A percentile compares a stretch with the other conserved stretches of the same genome.
These are phyloP conservation scores for Falco peregrinus DNA, from an alignment of 2,797 vertebrate genomes.

Conservation along the genomic window DNA sequence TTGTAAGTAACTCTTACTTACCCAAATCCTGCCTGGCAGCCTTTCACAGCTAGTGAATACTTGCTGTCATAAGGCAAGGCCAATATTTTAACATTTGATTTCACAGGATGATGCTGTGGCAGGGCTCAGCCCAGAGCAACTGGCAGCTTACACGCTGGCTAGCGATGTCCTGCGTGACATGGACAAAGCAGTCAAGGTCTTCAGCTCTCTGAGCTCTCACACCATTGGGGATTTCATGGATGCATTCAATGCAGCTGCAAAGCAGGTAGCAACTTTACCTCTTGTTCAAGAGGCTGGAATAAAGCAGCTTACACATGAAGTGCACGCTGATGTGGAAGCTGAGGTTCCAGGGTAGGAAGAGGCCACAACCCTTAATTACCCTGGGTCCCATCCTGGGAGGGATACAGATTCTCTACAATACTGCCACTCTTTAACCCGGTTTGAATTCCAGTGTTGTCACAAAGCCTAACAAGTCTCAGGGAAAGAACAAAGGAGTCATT, in stretches of 20 bases:
- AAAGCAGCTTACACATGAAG: background rate
- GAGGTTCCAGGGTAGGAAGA: background rate
- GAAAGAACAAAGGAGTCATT: background rate
- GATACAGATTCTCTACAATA: background rate
- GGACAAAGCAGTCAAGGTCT: conserved; percentile 6
- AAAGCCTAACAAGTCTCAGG: background rate
- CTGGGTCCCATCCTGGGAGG: background rate
- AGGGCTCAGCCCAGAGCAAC: background rate
- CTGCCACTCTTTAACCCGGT: background rate
- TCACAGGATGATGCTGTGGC: background rate
- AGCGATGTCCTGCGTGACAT: background rate
- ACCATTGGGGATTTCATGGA: conserved; percentile 32
- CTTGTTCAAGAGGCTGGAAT: background rate
- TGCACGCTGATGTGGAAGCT: background rate
- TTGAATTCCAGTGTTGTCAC: background rate
- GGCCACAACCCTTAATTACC: background rate
- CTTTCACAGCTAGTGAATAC: background rate
- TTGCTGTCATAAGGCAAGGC: background rate
- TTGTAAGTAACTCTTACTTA: background rate
- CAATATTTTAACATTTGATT: background rate
- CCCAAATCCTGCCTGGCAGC: too few relatives aligned
- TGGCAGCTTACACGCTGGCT: background rate
- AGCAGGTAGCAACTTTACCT: background rate
- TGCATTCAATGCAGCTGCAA: background rate
- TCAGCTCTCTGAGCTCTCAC: background rate